These are phyloP conservation scores for Asarcornis scutulata DNA, from an alignment of 2,113 vertebrate genomes.

Conservation along the genomic window DNA sequence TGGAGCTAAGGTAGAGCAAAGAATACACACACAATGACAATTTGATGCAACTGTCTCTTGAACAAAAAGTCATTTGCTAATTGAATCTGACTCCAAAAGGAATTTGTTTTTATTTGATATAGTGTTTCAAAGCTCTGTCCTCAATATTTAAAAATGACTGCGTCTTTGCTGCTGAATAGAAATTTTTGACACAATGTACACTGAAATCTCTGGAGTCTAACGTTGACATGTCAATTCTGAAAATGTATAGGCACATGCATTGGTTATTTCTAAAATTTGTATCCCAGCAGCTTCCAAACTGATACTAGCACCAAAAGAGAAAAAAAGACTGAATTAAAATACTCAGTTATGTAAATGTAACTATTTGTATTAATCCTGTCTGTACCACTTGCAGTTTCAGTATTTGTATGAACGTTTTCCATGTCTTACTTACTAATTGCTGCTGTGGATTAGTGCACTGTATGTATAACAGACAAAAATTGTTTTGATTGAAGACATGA, in stretches of 20 bases:
- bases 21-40: neutral
- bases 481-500: neutral
- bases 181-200: neutral
- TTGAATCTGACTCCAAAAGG: neutral
- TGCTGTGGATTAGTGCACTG: neutral
- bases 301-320: neutral
- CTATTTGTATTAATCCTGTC: neutral
- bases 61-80: neutral
- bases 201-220: neutral
- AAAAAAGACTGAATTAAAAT: neutral
- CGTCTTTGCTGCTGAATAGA: neutral
- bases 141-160: neutral
- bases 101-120: neutral
- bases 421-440: neutral
- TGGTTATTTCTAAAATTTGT: neutral
- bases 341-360: neutral
- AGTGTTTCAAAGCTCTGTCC: neutral
- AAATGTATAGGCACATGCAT: no score
- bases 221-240: neutral
- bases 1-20: neutral
- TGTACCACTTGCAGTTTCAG: neutral
- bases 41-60: neutral
- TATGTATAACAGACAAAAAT: neutral
- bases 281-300: neutral
- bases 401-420: neutral